phyloP scores from a whole-genome alignment of 1,140 invertebrate genomes.

The Heterodera carotae region DNA sequence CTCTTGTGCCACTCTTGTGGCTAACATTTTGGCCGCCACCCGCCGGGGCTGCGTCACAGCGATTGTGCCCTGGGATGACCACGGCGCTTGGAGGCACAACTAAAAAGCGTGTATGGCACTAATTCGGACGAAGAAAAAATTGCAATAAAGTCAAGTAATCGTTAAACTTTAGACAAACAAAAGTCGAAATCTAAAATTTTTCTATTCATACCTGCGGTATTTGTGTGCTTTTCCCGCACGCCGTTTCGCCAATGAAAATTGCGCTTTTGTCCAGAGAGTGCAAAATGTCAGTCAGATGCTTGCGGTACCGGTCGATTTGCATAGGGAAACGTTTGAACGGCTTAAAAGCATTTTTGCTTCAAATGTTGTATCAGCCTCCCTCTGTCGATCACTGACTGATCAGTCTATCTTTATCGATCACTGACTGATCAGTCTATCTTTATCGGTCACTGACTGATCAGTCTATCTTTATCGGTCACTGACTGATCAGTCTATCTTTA shows the following conservation, averaged over 20 bases:
- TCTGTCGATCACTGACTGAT: too few relatives aligned
- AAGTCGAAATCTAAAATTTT: neutral
- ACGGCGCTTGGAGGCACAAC: conserved; percentile 79
- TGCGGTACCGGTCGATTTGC: conserved; percentile 13
- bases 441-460: too few relatives aligned
- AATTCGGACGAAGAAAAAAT: too few relatives aligned
- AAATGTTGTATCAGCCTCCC: neutral
- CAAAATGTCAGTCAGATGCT: conserved; percentile 13
- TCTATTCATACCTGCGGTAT: conserved; percentile 67
- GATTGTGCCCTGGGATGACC: conserved; percentile 68
- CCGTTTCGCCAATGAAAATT: conserved; percentile 46
- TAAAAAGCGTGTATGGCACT: neutral
- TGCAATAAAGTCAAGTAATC: too few relatives aligned
- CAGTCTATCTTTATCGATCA: too few relatives aligned
- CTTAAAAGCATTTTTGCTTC: neutral
- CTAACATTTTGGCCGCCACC: conserved; percentile 94
- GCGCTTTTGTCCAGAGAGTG: conserved; percentile 9
- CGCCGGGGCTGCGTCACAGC: conserved; percentile 90
- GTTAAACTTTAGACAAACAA: neutral
- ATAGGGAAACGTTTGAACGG: conserved; percentile 12
- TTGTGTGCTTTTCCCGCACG: conserved; percentile 49
- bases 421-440: too few relatives aligned
- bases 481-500: too few relatives aligned
- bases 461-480: too few relatives aligned
- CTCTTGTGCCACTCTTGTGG: conserved; percentile 74